These are phyloP conservation scores for Lasioglossum pauxillum DNA, from an alignment of 2,888 invertebrate genomes.

Conservation along the genomic window DNA sequence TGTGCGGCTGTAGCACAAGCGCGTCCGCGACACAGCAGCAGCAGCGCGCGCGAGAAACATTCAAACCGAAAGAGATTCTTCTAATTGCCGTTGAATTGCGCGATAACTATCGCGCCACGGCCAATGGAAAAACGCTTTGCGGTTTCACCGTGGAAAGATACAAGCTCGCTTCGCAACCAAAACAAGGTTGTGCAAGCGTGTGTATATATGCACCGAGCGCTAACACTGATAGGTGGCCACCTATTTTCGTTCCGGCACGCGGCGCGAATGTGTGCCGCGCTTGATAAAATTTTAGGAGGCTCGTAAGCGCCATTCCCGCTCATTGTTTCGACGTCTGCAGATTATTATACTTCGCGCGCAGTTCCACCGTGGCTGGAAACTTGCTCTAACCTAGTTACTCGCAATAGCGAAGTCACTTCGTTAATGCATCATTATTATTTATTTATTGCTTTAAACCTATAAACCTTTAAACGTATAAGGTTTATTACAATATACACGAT, in stretches of 20 bases:
- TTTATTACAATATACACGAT: too few relatives aligned
- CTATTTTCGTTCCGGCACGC: conserved; percentile 43
- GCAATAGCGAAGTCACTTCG: too few relatives aligned
- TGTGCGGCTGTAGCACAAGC: background rate
- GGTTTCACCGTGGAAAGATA: conserved; percentile 66
- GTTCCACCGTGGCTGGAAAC: background rate
- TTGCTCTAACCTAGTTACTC: background rate
- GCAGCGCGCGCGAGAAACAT: background rate
- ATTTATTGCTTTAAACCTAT: too few relatives aligned
- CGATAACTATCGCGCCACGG: conserved; percentile 43
- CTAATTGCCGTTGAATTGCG: conserved; percentile 36
- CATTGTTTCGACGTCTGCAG: background rate
- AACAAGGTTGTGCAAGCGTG: conserved; percentile 66
- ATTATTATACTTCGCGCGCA: background rate
- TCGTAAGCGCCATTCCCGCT: background rate
- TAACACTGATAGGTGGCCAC: conserved; percentile 57
- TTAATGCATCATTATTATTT: too few relatives aligned
- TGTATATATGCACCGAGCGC: conserved; percentile 45
- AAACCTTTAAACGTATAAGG: too few relatives aligned
- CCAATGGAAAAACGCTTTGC: conserved; percentile 54
- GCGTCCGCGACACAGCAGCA: background rate
- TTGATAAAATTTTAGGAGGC: conserved; percentile 52
- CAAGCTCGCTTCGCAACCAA: conserved; percentile 60
- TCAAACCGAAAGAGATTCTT: conserved; percentile 32
- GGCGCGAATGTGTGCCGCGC: conserved; percentile 9